Evolutionary conservation across 1,140 invertebrate genomes (phyloP), one percentile per base, ranked within the genome.

Genomic region (Rhopalosiphum maidis): DNA sequence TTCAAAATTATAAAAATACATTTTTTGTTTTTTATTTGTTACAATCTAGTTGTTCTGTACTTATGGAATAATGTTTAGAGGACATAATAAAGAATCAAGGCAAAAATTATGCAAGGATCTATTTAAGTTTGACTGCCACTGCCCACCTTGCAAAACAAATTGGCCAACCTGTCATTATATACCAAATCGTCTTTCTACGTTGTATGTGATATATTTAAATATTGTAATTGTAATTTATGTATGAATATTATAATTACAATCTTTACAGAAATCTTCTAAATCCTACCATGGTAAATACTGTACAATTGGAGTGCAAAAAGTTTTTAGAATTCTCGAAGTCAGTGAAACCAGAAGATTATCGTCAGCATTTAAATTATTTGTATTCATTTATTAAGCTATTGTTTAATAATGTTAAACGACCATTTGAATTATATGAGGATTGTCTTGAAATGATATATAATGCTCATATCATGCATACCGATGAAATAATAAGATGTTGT

Each of bases 301-400:
- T 77, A 0, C 18, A n/a, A 77, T n/a, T 2, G 30, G 60, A 77
- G 1, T 77, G 60, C 30, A n/a, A n/a, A n/a, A 77, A 77, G 15
- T 77, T 77, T 77, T n/a, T n/a, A 18, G 60, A 77, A 77, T 77
- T 77, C n/a, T 18, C 15, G 6, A 77, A 77, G 60, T 77, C 60
- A 0, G 60, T n/a, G 15, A 18, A 77, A 35, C 5, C n/a, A 35
- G 30, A n/a, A 77, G 30, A 77, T 77, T 18, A 35, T 77, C 5
- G 5, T 77, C 30, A n/a, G 15, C 30, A 77, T 77, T 77, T 77
- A 77, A 35, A 77, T 35, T 77, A 77, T 77, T 77, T 77, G n/a
- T 77, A 77, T 77, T n/a, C 30, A 18, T 77, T 77, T 77, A 77
- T 77, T 77, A 77, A 77, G 60, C 60, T 77, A n/a, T 77, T 77